These are phyloP conservation scores for Garra rufa DNA, from an alignment of 2,113 vertebrate genomes.

Conservation along the genomic window DNA sequence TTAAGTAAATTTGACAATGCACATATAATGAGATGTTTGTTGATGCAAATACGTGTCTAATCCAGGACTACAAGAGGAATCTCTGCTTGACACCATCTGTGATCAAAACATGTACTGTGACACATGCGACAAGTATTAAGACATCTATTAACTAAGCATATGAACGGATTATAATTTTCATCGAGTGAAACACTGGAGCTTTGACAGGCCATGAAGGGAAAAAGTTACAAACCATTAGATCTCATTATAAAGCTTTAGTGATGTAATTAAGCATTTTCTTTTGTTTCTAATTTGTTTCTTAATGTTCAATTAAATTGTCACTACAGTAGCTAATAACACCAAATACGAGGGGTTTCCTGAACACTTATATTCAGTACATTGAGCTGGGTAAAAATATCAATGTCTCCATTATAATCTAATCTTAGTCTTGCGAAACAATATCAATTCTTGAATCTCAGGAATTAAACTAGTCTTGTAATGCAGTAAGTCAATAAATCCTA, in stretches of 20 bases:
- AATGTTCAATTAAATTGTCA: neutral
- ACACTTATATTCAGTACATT: neutral
- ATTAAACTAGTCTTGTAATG: no score
- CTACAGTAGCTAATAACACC: neutral
- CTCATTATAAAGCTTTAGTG: slow-evolving; percentile 36
- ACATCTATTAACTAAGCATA: slow-evolving; percentile 6
- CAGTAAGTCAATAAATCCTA: no score
- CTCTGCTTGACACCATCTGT: neutral
- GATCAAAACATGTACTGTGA: neutral
- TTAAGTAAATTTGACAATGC: neutral
- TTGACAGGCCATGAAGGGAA: slow-evolving; percentile 28
- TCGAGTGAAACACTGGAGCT: neutral
- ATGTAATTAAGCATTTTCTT: slow-evolving; percentile 35
- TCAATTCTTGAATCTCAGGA: no score
- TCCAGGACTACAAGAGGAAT: neutral
- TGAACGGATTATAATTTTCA: neutral
- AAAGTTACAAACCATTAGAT: slow-evolving; percentile 11
- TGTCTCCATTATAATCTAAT: no score
- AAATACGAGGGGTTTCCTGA: neutral
- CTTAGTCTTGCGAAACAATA: no score
- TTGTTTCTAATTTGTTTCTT: slow-evolving; percentile 5
- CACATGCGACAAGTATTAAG: slow-evolving; percentile 25
- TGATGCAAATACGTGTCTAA: neutral
- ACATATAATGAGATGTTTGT: slow-evolving; percentile 8
- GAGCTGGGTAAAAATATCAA: no score